phyloP scores from a whole-genome alignment of 2,888 invertebrate species.

The Lepetodrilus schrolli region DNA sequence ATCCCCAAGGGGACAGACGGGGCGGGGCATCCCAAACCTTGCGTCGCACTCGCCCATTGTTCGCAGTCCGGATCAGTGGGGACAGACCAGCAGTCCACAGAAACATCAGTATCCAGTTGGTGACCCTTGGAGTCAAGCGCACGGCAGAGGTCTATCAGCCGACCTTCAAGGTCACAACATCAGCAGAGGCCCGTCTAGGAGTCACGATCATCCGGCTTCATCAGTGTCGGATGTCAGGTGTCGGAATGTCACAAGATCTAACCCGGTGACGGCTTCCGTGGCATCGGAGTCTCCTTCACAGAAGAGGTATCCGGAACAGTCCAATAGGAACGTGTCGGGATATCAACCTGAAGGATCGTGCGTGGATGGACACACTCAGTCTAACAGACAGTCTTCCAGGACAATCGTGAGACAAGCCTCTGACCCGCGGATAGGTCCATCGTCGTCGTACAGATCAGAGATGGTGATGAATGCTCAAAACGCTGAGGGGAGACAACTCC shows the following conservation, averaged over 20 bases:
- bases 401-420: not conserved
- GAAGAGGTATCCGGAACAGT: not conserved
- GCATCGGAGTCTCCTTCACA: not conserved
- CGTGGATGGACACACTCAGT: not conserved
- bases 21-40: not conserved
- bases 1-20: too few relatives aligned
- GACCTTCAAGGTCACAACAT: not conserved
- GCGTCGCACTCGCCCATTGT: not conserved
- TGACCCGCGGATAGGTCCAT: not conserved
- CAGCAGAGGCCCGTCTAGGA: not conserved
- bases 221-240: not conserved
- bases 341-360: not conserved
- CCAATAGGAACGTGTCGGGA: not conserved
- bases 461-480: constrained; percentile 9
- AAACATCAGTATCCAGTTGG: not conserved
- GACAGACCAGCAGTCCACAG: not conserved
- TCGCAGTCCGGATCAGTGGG: not conserved
- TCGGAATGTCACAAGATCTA: not conserved
- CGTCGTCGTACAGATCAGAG: not conserved
- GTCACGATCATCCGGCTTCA: not conserved
- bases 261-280: not conserved
- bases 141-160: not conserved
- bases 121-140: constrained; percentile 16
- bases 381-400: not conserved
- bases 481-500: not conserved